These are phyloP conservation scores for Matsumyia berberina DNA, from an alignment of 2,888 invertebrate species.

Conservation along the genomic window DNA sequence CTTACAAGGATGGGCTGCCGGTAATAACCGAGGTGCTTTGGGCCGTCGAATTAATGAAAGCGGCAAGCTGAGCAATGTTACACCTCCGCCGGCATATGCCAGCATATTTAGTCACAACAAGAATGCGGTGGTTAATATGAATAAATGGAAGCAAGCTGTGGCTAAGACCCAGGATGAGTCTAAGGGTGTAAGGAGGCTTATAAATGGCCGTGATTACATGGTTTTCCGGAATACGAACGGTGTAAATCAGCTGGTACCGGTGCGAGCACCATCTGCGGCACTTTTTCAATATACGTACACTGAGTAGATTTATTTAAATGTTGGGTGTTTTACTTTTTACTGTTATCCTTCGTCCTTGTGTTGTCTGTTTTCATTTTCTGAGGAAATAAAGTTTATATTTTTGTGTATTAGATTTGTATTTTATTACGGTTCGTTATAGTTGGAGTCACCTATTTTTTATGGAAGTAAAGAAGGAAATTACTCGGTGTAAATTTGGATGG, in stretches of 20 bases:
- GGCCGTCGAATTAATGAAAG: constrained; percentile 81
- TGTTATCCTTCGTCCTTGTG: constrained; percentile 16
- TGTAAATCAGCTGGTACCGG: constrained; percentile 89
- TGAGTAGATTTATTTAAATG: constrained; percentile 77
- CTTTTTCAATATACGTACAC: constrained; percentile 87
- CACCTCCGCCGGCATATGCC: constrained; percentile 89
- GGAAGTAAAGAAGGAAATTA: no score
- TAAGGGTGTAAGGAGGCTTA: constrained; percentile 85
- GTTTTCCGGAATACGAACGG: constrained; percentile 87
- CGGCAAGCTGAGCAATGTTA: constrained; percentile 78
- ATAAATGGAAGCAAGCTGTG: constrained; percentile 60
- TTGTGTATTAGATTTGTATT: constrained; percentile 26
- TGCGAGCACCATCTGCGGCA: constrained; percentile 90
- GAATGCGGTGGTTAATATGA: constrained; percentile 44
- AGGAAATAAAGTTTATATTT: constrained; percentile 54
- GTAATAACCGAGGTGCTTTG: constrained; percentile 80
- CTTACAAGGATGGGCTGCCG: constrained; percentile 73
- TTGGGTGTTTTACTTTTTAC: constrained; percentile 26
- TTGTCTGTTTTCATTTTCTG: constrained; percentile 29
- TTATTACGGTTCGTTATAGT: neutral
- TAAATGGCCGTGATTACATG: constrained; percentile 92
- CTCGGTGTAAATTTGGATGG: no score
- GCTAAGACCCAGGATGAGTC: constrained; percentile 55
- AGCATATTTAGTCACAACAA: constrained; percentile 81
- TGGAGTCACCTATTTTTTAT: no score